Conservation (phyloP, 1,140 invertebrate species). For the Radopholus similis region DNA sequence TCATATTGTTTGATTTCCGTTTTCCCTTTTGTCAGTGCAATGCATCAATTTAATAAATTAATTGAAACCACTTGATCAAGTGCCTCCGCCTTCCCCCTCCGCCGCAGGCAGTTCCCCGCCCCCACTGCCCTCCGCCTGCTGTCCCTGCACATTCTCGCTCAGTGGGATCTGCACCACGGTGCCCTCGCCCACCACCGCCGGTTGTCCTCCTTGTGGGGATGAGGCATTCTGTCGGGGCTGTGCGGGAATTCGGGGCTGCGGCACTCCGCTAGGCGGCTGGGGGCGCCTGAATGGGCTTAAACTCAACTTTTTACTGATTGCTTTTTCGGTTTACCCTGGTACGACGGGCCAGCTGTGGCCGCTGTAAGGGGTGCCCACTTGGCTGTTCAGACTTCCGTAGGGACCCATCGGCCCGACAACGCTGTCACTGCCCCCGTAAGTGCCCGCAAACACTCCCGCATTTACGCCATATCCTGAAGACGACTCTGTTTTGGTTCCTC, state of each 20-base stretch:
- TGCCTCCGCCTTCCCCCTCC: background rate
- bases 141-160: background rate
- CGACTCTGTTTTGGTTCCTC: background rate
- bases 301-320: no score
- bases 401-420: conserved; percentile 12
- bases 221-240: no score
- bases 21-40: background rate
- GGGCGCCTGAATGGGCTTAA: conserved; percentile 6
- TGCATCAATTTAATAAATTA: background rate
- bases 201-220: no score
- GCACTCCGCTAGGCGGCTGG: no score
- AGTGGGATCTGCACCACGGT: conserved; percentile 6
- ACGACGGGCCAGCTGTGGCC: conserved; percentile 12
- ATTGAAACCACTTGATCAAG: background rate
- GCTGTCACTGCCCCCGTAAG: conserved; percentile 13
- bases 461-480: conserved; percentile 6
- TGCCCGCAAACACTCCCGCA: conserved; percentile 12
- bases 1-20: no score
- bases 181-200: conserved; percentile 2
- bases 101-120: background rate
- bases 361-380: conserved; percentile 9
- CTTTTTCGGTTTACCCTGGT: background rate
- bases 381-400: conserved; percentile 8
- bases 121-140: background rate
- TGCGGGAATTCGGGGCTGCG: no score